A percentile compares a stretch with the other conserved stretches of the same genome.
phyloP scores from a whole-genome alignment of 2,113 vertebrate species.

The Pterocles burchelli region DNA sequence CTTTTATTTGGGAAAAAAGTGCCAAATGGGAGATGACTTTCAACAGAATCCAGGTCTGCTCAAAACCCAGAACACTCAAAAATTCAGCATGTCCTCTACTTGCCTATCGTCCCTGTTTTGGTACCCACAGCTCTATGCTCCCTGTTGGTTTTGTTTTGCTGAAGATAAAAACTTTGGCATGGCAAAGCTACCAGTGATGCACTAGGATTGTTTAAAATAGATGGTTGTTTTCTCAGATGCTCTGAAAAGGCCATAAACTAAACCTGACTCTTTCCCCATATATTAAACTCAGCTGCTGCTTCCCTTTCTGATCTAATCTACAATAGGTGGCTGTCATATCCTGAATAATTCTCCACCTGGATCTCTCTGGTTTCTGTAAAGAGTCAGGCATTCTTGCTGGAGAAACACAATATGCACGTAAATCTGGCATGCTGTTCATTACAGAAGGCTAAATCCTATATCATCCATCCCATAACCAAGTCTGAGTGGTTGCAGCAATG shows the following conservation, averaged over 20 bases:
- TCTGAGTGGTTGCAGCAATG: background rate
- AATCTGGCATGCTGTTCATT: background rate
- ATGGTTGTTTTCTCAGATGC: background rate
- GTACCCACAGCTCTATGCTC: background rate
- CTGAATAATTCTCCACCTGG: constrained; percentile 40
- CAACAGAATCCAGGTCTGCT: background rate
- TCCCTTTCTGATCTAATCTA: constrained; percentile 22
- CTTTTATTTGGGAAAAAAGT: background rate
- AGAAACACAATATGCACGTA: constrained; percentile 29
- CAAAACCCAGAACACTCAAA: background rate
- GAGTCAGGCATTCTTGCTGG: background rate
- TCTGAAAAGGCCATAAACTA: background rate
- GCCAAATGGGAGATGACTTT: background rate
- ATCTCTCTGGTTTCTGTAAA: constrained; percentile 8
- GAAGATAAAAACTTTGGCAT: background rate
- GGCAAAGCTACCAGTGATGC: background rate
- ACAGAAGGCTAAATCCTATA: background rate
- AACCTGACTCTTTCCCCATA: background rate
- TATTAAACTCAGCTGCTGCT: background rate
- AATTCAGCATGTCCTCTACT: background rate
- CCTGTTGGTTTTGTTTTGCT: background rate
- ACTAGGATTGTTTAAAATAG: background rate
- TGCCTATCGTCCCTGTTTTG: background rate
- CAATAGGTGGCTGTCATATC: constrained; percentile 3
- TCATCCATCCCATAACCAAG: background rate